Conservation (phyloP, 2,888 invertebrate genomes). For the Oligia fasciuncula region DNA sequence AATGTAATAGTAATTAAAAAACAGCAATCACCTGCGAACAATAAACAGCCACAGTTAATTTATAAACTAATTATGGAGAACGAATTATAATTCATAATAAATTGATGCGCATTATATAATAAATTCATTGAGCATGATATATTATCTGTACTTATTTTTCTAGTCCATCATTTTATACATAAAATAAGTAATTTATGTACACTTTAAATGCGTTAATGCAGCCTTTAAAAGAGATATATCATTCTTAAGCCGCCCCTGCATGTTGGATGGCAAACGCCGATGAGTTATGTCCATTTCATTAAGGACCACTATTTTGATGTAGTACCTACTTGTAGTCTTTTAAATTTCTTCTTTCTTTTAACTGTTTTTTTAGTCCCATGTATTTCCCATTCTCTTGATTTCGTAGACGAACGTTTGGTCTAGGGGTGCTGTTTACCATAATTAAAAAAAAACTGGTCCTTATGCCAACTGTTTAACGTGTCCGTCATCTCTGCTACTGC, state of each 20-base stretch:
- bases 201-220: conserved; percentile 48
- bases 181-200: conserved; percentile 53
- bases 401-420: too few relatives aligned
- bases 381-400: too few relatives aligned
- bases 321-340: not conserved
- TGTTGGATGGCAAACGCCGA: conserved; percentile 39
- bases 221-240: conserved; percentile 53
- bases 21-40: not conserved
- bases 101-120: conserved; percentile 22
- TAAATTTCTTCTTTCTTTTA: not conserved
- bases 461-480: not conserved
- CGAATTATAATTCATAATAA: conserved; percentile 40
- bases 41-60: not conserved
- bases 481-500: not conserved
- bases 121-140: conserved; percentile 44
- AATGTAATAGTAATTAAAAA: not conserved
- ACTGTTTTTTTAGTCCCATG: not conserved
- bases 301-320: conserved; percentile 14
- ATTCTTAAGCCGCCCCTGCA: conserved; percentile 43
- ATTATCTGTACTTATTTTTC: conserved; percentile 27
- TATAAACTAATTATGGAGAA: conserved; percentile 32
- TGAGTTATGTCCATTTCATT: conserved; percentile 41
- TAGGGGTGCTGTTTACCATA: not conserved
- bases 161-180: conserved; percentile 47
- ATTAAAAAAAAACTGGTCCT: not conserved